These are phyloP conservation scores for Nephrotoma guestfalica DNA, from an alignment of 2,888 invertebrate genomes.

Conservation along the genomic window DNA sequence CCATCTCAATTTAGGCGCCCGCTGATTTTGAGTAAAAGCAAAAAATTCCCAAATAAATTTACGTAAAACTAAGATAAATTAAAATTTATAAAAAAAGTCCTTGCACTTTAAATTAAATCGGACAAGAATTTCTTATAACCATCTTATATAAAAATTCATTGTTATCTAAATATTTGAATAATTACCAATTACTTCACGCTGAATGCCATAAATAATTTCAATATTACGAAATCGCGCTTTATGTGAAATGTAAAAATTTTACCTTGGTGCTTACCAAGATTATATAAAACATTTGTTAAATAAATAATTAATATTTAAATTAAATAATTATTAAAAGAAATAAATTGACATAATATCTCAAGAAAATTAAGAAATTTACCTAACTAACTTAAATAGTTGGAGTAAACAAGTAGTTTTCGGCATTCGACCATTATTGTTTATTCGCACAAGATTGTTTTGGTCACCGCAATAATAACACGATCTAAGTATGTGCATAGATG, in stretches of 20 bases:
- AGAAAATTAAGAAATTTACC: background rate
- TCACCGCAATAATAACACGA: background rate
- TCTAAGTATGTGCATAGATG: background rate
- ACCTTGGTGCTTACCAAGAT: background rate
- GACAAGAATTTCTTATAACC: no score
- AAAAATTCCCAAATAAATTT: no score
- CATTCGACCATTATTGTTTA: background rate
- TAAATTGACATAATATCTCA: background rate
- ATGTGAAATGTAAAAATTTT: background rate
- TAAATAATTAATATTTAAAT: background rate
- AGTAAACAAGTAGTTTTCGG: background rate
- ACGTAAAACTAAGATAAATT: no score
- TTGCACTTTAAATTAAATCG: no score
- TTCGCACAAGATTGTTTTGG: background rate
- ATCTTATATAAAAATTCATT: no score
- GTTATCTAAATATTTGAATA: no score
- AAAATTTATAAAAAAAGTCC: no score
- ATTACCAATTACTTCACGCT: no score
- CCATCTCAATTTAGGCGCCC: no score
- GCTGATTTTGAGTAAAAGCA: no score
- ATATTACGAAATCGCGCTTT: background rate
- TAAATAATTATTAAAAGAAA: background rate
- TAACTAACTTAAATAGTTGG: background rate
- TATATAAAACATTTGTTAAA: background rate
- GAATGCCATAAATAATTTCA: background rate